Evolutionary conservation across 2,113 vertebrate species (phyloP), one percentile per base, ranked within the genome.

Genomic region (Apus apus): DNA sequence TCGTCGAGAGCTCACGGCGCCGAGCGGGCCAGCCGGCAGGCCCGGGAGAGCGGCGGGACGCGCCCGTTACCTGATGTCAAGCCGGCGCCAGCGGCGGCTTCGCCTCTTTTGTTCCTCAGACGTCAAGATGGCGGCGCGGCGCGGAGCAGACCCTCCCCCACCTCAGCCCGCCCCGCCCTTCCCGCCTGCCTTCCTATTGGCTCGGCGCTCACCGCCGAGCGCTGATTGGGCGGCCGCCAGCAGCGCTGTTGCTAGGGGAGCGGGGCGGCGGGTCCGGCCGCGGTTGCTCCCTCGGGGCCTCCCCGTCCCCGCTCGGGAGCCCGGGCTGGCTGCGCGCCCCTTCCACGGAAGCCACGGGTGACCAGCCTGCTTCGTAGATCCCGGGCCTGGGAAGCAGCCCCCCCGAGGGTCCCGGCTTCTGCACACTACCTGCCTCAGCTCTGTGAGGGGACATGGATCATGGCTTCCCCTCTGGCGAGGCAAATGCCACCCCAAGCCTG

Each of bases 41-140:
- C 29, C 32, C 27, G 11, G 8, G 12, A 1, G 1, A 51, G 12
- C 12, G 9, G 7, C 7, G 5, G 13, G 1, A 21, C 29, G 10
- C 51, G 2, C 23, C 83, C 50, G 16, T 97, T 97, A 98, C 98
- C 97, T 97, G 92, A 1, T 40, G 32, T 58, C 29, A 68, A 18
- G 40, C 74, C 92, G 21, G 43, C 54, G 17, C 40, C 94, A 3
- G 54, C 79, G 4, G 61, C 60, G 66, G 15, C 97, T 95, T 95
- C 85, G 70, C 78, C 65, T 90, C 98, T 98, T 98, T 98, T 98
- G 98, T 98, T 98, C 94, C 96, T 96, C 84, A 94, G 80, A 74
- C 48, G 94, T 34, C 95, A 98, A 98, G 91, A 98, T 98, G 98
- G 98, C 98, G 96, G 94, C 93, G 27, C 70, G 23, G 57, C 58